Conservation (phyloP, 2,888 invertebrate species). For the Heliothis peltigera region DNA sequence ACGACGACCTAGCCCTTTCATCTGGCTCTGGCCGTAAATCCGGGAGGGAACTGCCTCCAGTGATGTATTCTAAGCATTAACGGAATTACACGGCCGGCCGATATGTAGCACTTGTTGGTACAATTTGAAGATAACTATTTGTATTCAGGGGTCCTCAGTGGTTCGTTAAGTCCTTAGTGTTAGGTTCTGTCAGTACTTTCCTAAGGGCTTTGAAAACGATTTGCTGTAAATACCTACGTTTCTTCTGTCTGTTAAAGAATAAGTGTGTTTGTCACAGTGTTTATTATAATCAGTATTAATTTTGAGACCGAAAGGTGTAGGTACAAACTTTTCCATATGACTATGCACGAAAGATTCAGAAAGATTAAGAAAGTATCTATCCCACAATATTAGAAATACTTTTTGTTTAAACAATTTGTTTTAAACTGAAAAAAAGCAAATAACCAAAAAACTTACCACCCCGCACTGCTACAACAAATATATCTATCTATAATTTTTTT, state of each 20-base stretch:
- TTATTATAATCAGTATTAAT: no score
- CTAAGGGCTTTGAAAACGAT: neutral
- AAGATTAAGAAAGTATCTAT: no score
- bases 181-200: constrained; percentile 24
- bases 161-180: constrained; percentile 38
- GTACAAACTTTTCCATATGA: no score
- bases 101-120: constrained; percentile 74
- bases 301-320: no score
- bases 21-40: constrained; percentile 79
- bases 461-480: neutral
- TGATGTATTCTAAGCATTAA: constrained; percentile 84
- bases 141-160: constrained; percentile 62
- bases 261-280: no score
- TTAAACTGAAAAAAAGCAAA: no score
- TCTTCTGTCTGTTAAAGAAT: no score
- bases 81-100: constrained; percentile 79
- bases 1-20: constrained; percentile 79
- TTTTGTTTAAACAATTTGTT: no score
- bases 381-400: no score
- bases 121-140: constrained; percentile 71
- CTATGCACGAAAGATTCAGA: no score
- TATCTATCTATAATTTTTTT: neutral
- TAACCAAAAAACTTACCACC: neutral
- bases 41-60: constrained; percentile 64
- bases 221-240: neutral